phyloP scores from a whole-genome alignment of 2,888 invertebrate species.

The Andrena praecox region DNA sequence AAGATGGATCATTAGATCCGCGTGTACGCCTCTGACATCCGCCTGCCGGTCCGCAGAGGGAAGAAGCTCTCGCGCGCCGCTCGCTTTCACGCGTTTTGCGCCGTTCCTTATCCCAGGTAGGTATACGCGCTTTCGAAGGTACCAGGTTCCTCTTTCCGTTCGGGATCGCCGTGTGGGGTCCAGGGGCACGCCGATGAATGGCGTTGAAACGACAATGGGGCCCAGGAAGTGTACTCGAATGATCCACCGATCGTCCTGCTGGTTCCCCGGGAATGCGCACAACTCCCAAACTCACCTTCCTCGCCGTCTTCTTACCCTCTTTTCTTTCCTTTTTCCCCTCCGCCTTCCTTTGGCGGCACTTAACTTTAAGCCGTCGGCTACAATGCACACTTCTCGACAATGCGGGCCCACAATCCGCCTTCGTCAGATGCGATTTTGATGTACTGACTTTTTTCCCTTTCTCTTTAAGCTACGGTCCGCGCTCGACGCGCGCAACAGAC shows the following conservation, averaged over 20 bases:
- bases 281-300: constrained; percentile 59
- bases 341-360: constrained; percentile 74
- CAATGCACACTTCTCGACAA: constrained; percentile 74
- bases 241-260: constrained; percentile 78
- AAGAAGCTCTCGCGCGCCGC: constrained; percentile 72
- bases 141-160: constrained; percentile 68
- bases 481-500: constrained; percentile 4
- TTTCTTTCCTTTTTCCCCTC: constrained; percentile 51
- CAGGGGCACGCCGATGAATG: constrained; percentile 69
- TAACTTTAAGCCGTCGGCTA: constrained; percentile 78
- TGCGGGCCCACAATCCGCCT: constrained; percentile 72
- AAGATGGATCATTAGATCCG: constrained; percentile 49
- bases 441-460: constrained; percentile 73
- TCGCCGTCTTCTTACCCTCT: constrained; percentile 58
- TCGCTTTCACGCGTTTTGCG: constrained; percentile 75
- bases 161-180: constrained; percentile 82
- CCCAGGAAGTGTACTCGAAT: constrained; percentile 82
- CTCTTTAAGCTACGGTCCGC: background rate
- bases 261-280: constrained; percentile 63
- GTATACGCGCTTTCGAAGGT: constrained; percentile 62
- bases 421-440: constrained; percentile 80
- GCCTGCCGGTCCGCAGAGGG: constrained; percentile 19
- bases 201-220: constrained; percentile 72
- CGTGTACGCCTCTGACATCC: constrained; percentile 21
- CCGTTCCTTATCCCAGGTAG: constrained; percentile 72